phyloP scores from a whole-genome alignment of 92 coral and sea anemone species.

The Palythoa grandiflora region DNA sequence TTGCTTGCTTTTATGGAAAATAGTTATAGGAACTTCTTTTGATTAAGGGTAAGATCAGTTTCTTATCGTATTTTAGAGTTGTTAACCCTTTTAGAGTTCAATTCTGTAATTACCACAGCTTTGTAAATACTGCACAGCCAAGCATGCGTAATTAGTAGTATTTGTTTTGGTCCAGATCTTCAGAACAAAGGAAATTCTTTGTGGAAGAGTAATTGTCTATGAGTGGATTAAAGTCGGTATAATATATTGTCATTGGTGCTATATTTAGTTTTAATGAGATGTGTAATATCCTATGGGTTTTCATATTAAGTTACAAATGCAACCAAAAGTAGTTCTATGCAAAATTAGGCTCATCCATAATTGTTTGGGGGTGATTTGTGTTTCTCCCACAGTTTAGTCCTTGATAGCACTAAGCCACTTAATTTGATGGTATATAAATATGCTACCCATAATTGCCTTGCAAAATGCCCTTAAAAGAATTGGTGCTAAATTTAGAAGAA shows the following conservation, averaged over 20 bases:
- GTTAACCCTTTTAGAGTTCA: not conserved
- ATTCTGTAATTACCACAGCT: not conserved
- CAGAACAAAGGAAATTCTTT: conserved; percentile 24
- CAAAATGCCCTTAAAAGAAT: not conserved
- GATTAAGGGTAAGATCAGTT: not conserved
- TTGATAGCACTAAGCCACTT: not conserved
- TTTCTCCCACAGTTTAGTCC: not conserved
- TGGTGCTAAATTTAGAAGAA: not conserved
- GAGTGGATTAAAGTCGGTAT: conserved; percentile 28
- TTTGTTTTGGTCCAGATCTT: not conserved
- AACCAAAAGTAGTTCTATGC: not conserved
- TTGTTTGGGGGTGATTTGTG: not conserved
- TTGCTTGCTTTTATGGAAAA: not conserved
- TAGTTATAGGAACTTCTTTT: not conserved
- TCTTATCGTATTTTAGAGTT: conserved; percentile 1
- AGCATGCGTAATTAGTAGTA: conserved; percentile 15
- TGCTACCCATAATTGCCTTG: not conserved
- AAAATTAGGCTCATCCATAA: not conserved
- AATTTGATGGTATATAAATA: not conserved
- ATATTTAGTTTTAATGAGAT: not conserved
- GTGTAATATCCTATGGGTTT: not conserved
- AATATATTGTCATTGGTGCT: not conserved
- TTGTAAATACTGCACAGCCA: conserved; percentile 15
- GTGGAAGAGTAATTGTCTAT: not conserved
- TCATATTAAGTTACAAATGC: not conserved